These are phyloP conservation scores for Pelecanus crispus DNA, from an alignment of 2,113 vertebrate genomes.

Conservation along the genomic window DNA sequence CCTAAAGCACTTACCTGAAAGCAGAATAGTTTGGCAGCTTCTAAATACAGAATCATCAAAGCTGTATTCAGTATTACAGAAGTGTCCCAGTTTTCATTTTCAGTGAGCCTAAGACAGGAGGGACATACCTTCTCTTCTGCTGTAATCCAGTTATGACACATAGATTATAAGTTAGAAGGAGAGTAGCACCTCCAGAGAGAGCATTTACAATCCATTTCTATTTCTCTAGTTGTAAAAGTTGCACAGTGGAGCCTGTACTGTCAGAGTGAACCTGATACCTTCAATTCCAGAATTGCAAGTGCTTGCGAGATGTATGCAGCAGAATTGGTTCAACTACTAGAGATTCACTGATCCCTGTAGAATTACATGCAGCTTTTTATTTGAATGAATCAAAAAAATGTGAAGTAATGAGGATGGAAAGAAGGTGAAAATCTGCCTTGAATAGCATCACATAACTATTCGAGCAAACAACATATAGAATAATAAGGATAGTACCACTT, in stretches of 20 bases:
- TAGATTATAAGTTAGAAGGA: not conserved
- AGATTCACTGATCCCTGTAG: not conserved
- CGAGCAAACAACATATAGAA: not conserved
- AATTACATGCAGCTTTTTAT: not conserved
- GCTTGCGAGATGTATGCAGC: rapidly evolving
- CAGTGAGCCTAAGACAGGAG: not conserved
- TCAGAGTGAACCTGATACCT: not conserved
- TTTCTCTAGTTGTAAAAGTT: not conserved
- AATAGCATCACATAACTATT: not conserved
- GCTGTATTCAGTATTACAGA: not conserved
- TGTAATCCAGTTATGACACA: not conserved
- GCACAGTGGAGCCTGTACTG: not conserved
- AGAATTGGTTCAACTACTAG: not conserved
- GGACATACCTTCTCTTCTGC: not conserved
- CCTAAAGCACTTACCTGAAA: not conserved
- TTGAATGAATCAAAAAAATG: not conserved
- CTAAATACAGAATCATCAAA: not conserved
- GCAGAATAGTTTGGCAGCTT: not conserved
- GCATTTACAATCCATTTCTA: not conserved
- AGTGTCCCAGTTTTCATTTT: not conserved
- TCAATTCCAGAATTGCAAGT: not conserved
- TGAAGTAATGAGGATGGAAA: not conserved
- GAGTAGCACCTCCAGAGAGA: not conserved
- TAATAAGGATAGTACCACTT: not conserved
- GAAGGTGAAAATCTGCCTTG: not conserved